Percentiles rank a stretch among this genome's conserved stretches.
phyloP scores from a whole-genome alignment of 2,113 vertebrate genomes.

The Ictalurus furcatus region DNA sequence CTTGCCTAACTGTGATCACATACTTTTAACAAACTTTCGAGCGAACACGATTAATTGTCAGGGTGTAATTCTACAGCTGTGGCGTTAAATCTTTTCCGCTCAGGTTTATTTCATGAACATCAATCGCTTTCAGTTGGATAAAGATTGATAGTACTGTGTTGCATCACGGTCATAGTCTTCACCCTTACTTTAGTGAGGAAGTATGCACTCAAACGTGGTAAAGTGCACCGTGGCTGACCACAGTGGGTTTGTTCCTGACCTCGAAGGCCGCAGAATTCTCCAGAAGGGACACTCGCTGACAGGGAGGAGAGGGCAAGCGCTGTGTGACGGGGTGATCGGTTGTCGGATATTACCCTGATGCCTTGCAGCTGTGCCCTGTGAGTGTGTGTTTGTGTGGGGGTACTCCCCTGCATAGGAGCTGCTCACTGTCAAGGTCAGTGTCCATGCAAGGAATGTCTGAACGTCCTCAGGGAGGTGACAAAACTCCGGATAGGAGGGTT shows the following conservation, averaged over 20 bases:
- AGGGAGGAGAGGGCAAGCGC: slow-evolving; percentile 30
- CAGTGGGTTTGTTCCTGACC: slow-evolving; percentile 28
- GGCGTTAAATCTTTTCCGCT: neutral
- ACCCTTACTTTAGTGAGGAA: neutral
- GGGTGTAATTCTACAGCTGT: neutral
- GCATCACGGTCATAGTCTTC: neutral
- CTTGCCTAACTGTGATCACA: neutral
- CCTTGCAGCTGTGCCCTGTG: slow-evolving; percentile 47
- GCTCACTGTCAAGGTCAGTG: slow-evolving; percentile 52
- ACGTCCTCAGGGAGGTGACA: slow-evolving; percentile 40
- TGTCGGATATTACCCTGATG: slow-evolving; percentile 52
- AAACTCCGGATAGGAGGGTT: neutral
- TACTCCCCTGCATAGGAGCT: slow-evolving; percentile 41
- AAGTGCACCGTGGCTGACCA: neutral
- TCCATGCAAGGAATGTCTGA: slow-evolving; percentile 42
- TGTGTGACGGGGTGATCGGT: slow-evolving; percentile 38
- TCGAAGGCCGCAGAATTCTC: slow-evolving; percentile 17
- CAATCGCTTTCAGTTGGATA: neutral
- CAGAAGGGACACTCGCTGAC: slow-evolving; percentile 33
- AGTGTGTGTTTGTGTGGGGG: slow-evolving; percentile 35
- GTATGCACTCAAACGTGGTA: neutral
- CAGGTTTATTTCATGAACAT: neutral
- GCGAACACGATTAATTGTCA: neutral
- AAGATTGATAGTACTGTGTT: neutral
- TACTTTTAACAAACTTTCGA: neutral